phyloP scores from a whole-genome alignment of 2,113 vertebrate species.

The Amia ocellicauda region DNA sequence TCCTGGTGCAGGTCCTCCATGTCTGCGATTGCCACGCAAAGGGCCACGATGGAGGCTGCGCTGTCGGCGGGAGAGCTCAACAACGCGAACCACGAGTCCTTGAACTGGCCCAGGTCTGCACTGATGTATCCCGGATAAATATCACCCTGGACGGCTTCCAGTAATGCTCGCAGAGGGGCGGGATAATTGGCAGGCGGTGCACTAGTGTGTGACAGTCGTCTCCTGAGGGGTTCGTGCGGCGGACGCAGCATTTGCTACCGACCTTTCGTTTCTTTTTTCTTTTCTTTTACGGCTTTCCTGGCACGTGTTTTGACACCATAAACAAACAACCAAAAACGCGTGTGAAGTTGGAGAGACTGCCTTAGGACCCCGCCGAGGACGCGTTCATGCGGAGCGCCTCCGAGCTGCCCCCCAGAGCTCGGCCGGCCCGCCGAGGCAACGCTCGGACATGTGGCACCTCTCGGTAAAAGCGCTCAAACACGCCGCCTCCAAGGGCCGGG shows the following conservation, averaged over 20 bases:
- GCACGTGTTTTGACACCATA: too few species aligned
- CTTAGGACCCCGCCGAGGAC: too few species aligned
- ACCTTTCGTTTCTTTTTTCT: too few species aligned
- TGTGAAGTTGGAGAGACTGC: too few species aligned
- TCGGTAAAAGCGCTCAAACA: constrained; percentile 64
- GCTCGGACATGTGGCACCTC: constrained; percentile 60
- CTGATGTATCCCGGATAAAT: constrained; percentile 54
- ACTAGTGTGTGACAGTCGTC: not conserved
- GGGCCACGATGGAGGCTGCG: too few species aligned
- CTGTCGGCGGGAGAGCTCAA: constrained; percentile 12
- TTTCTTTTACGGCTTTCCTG: too few species aligned
- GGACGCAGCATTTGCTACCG: too few species aligned
- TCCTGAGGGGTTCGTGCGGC: not conserved
- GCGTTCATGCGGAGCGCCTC: not conserved
- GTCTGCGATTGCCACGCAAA: too few species aligned
- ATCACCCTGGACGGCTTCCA: not conserved
- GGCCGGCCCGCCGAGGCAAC: not conserved
- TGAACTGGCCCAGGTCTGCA: constrained; percentile 34
- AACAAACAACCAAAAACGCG: too few species aligned
- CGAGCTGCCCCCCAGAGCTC: not conserved
- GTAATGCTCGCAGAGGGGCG: constrained; percentile 30
- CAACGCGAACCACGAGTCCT: constrained; percentile 25
- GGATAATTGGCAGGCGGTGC: constrained; percentile 1
- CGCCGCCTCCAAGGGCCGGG: constrained; percentile 57
- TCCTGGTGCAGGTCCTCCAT: too few species aligned